Evolutionary conservation across 2,888 invertebrate species (phyloP).

Genomic region (Coenonympha arcania): DNA sequence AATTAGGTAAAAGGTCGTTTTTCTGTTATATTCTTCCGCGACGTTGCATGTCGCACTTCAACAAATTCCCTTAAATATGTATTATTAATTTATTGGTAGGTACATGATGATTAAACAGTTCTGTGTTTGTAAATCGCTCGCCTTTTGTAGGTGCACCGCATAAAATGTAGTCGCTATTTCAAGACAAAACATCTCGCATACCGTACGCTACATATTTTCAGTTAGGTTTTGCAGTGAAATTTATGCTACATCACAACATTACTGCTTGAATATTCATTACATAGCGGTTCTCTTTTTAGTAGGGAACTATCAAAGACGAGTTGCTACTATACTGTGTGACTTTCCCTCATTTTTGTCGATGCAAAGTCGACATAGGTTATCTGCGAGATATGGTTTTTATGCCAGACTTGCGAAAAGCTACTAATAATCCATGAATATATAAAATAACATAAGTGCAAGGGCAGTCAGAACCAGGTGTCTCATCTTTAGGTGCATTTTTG

Average conservation of each 20-base stretch:
- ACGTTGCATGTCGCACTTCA: too few species aligned
- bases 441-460: too few species aligned
- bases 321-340: not conserved
- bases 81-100: too few species aligned
- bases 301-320: slow-evolving; percentile 7
- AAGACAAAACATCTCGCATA: slow-evolving; percentile 6
- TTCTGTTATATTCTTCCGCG: too few species aligned
- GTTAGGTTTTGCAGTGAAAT: slow-evolving; percentile 32
- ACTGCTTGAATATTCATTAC: slow-evolving; percentile 53
- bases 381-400: too few species aligned
- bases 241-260: slow-evolving; percentile 53
- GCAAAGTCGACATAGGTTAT: too few species aligned
- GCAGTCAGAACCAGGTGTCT: too few species aligned
- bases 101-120: not conserved
- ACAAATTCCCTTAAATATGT: not conserved
- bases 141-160: not conserved
- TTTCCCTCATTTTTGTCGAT: too few species aligned
- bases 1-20: too few species aligned
- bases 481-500: too few species aligned
- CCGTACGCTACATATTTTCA: slow-evolving; percentile 5
- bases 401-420: too few species aligned
- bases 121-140: not conserved
- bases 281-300: slow-evolving; percentile 33
- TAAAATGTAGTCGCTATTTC: slow-evolving; percentile 4
- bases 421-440: too few species aligned